Evolutionary conservation across 2,113 vertebrate species (phyloP).

Genomic region (Chamaea fasciata): DNA sequence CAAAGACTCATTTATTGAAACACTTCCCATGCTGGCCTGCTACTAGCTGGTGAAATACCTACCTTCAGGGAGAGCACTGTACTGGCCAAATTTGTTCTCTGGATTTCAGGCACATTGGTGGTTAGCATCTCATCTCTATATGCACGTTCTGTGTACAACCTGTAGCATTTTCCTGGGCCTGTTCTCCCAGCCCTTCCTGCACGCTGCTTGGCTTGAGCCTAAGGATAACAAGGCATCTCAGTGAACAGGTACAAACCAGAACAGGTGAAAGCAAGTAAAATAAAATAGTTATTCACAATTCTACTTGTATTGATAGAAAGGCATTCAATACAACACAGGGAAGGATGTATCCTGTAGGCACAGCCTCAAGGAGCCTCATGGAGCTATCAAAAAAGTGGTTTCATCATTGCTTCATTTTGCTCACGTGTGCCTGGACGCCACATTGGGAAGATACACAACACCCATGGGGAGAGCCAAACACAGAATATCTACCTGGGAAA

Average conservation of each 20-base stretch:
- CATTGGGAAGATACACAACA: not conserved
- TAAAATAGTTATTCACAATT: not conserved
- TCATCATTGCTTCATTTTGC: not conserved
- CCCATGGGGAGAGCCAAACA: not conserved
- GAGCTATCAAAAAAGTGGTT: not conserved
- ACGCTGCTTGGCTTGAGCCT: conserved; percentile 97
- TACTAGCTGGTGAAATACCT: not conserved
- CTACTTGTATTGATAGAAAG: not conserved
- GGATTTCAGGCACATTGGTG: conserved; percentile 97
- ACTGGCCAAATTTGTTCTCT: conserved; percentile 95
- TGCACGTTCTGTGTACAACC: conserved; percentile 94
- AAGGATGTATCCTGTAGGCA: not conserved
- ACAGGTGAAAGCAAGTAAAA: not conserved
- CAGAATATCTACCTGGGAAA: conserved; percentile 84
- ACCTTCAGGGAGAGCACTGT: conserved; percentile 98
- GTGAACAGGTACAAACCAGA: not conserved
- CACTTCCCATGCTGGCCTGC: not conserved
- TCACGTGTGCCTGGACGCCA: not conserved
- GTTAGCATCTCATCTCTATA: conserved; percentile 98
- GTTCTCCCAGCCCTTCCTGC: conserved; percentile 93
- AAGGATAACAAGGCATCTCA: not conserved
- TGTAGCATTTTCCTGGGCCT: conserved; percentile 92
- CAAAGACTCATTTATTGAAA: not conserved
- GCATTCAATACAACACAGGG: not conserved
- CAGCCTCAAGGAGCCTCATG: not conserved